These are phyloP conservation scores for Drosophila rufa DNA, from an alignment of 1,140 invertebrate genomes.

Conservation along the genomic window DNA sequence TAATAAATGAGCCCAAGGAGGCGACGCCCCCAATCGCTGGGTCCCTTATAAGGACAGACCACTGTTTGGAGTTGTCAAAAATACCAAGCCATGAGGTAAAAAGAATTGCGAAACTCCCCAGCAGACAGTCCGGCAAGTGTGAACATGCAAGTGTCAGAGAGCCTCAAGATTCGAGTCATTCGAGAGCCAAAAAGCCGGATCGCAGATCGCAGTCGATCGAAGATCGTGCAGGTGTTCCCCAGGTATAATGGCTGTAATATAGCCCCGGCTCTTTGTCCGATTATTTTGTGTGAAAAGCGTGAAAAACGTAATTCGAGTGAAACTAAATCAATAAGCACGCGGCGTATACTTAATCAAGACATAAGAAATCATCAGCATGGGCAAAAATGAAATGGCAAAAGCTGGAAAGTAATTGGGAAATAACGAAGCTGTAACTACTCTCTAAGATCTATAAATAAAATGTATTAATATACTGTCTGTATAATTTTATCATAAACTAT, in stretches of 20 bases:
- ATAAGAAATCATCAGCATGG: constrained; percentile 49
- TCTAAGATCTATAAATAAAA: neutral
- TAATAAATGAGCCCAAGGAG: constrained; percentile 32
- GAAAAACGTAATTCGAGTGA: constrained; percentile 57
- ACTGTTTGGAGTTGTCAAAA: constrained; percentile 72
- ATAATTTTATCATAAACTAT: too few species aligned
- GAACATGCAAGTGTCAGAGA: constrained; percentile 69
- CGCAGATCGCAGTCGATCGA: neutral
- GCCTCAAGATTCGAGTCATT: constrained; percentile 38
- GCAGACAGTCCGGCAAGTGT: constrained; percentile 52
- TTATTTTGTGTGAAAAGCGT: constrained; percentile 46
- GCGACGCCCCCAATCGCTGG: constrained; percentile 51
- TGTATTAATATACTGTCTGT: too few species aligned
- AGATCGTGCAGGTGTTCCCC: constrained; percentile 68
- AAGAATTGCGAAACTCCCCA: constrained; percentile 56
- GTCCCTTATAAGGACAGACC: constrained; percentile 60
- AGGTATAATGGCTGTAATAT: constrained; percentile 8
- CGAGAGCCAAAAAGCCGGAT: constrained; percentile 31
- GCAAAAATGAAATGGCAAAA: constrained; percentile 1
- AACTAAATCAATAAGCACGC: constrained; percentile 78
- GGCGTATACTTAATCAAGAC: constrained; percentile 77
- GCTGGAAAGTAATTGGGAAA: neutral
- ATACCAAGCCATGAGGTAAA: constrained; percentile 50
- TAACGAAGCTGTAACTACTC: neutral
- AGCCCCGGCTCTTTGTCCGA: constrained; percentile 1